phyloP scores from a whole-genome alignment of 2,888 invertebrate species.

The Dryococelus australis region DNA sequence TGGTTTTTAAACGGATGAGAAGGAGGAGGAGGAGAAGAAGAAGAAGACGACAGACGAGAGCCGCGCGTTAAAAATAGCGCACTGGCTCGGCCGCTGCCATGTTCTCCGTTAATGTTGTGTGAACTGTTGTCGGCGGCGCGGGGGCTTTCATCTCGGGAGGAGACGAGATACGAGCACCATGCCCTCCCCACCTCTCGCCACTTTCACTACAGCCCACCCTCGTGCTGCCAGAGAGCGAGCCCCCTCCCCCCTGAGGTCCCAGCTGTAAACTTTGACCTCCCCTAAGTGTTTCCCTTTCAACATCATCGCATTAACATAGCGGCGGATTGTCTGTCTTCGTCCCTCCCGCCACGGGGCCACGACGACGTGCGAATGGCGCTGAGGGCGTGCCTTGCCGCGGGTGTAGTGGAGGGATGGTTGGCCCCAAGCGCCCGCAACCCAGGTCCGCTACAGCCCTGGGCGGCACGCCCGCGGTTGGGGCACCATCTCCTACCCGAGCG shows the following conservation, averaged over 20 bases:
- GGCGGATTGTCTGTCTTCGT: neutral
- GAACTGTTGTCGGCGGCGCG: slow-evolving; percentile 11
- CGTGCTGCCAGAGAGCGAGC: neutral
- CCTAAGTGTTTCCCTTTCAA: slow-evolving; percentile 16
- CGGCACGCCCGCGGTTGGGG: too few species aligned
- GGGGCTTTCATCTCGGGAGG: slow-evolving; percentile 9
- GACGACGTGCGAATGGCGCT: too few species aligned
- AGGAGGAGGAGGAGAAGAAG: too few species aligned
- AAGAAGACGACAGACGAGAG: neutral
- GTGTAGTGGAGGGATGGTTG: neutral
- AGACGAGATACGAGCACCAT: slow-evolving; percentile 2
- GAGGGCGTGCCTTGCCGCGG: neutral
- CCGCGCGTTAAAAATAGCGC: neutral
- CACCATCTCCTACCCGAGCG: too few species aligned
- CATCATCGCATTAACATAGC: slow-evolving; percentile 16
- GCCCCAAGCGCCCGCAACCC: neutral
- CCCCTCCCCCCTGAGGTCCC: neutral
- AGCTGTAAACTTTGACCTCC: slow-evolving; percentile 16
- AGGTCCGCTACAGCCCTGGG: neutral
- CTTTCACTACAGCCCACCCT: neutral
- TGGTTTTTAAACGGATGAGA: neutral
- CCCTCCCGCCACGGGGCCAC: too few species aligned
- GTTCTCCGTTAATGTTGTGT: slow-evolving; percentile 16
- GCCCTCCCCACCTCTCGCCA: neutral
- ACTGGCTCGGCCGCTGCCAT: neutral